Evolutionary conservation across 1,140 invertebrate genomes (phyloP).

Genomic region (Acromyrmex echinatior): DNA sequence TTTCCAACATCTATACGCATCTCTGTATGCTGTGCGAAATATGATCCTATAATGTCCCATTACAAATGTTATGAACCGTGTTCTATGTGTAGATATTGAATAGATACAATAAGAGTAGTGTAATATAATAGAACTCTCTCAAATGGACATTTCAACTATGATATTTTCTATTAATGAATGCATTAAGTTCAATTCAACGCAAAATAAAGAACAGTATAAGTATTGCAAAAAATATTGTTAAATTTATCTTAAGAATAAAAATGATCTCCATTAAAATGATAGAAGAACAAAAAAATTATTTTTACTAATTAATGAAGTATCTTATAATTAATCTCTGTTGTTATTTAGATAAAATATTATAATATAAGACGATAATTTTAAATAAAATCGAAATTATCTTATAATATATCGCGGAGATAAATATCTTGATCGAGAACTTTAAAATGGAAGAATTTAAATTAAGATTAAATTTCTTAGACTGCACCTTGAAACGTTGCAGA

Average conservation of each 20-base stretch:
- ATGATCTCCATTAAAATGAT: neutral
- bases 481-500: neutral
- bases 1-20: constrained; percentile 3
- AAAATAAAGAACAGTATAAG: neutral
- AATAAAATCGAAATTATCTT: neutral
- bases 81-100: neutral
- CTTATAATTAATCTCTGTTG: neutral
- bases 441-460: neutral
- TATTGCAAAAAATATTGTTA: neutral
- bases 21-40: constrained; percentile 35
- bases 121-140: neutral
- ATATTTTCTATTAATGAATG: neutral
- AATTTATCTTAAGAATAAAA: neutral
- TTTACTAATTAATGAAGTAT: neutral
- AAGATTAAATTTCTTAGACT: constrained; percentile 5
- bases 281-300: neutral
- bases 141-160: neutral
- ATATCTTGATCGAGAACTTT: neutral
- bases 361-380: neutral
- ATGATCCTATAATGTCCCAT: constrained; percentile 37
- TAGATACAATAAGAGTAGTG: neutral
- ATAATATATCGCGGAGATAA: neutral
- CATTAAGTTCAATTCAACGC: neutral
- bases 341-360: neutral
- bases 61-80: neutral